These are phyloP conservation scores for Dolichoris vasculosae DNA, from an alignment of 1,140 invertebrate genomes.

Conservation along the genomic window DNA sequence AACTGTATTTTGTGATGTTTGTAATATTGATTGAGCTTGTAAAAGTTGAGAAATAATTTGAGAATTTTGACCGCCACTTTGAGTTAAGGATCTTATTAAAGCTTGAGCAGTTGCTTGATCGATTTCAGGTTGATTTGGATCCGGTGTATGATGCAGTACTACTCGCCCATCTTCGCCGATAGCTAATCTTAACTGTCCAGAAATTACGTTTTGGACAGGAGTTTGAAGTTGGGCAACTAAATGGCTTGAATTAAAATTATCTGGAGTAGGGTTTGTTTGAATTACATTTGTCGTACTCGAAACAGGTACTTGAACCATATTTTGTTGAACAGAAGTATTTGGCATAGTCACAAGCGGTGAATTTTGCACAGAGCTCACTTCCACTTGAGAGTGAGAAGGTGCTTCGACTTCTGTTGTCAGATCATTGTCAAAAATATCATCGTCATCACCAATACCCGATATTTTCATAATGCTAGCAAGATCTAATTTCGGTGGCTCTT, in stretches of 20 bases:
- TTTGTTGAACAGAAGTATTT: conserved; percentile 58
- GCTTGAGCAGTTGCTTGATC: conserved; percentile 71
- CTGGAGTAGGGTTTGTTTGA: conserved; percentile 54
- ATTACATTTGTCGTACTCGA: conserved; percentile 62
- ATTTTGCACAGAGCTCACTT: conserved; percentile 49
- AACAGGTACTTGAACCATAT: conserved; percentile 60
- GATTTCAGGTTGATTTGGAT: conserved; percentile 71
- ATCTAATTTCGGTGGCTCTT: conserved; percentile 74
- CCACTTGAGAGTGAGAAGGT: conserved; percentile 54
- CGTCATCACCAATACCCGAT: conserved; percentile 75
- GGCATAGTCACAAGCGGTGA: conserved; percentile 56
- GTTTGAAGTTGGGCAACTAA: conserved; percentile 70
- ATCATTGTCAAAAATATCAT: conserved; percentile 72
- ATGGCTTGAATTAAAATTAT: conserved; percentile 66
- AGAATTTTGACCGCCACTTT: conserved; percentile 68
- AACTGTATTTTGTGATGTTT: conserved; percentile 55
- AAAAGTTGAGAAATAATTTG: conserved; percentile 71
- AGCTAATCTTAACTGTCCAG: conserved; percentile 72
- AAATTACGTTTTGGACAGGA: conserved; percentile 71
- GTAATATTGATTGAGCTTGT: conserved; percentile 62
- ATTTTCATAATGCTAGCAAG: conserved; percentile 77
- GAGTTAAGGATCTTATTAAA: conserved; percentile 68
- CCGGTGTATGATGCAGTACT: conserved; percentile 73
- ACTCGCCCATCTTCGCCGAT: conserved; percentile 75
- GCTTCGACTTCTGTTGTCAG: conserved; percentile 64